Evolutionary conservation across 92 coral and sea anemone genomes (phyloP).

Genomic region (Phenganax stokvisi): DNA sequence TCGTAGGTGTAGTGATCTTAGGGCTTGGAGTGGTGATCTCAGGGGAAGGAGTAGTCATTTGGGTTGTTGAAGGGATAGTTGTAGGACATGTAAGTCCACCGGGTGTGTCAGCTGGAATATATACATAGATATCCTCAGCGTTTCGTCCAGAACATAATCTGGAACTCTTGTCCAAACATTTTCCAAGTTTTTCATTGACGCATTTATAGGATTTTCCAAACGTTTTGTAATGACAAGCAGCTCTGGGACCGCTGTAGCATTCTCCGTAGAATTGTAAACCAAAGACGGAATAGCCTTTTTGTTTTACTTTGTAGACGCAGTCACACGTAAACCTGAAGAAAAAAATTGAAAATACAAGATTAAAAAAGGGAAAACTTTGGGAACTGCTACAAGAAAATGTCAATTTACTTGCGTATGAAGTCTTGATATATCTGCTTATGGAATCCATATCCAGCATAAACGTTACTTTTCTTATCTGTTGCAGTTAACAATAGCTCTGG

Average conservation of each 20-base stretch:
- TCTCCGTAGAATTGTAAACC: constrained; percentile 35
- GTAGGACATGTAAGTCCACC: constrained; percentile 32
- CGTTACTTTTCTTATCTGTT: constrained; percentile 5
- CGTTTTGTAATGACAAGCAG: constrained; percentile 25
- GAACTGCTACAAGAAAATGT: neutral
- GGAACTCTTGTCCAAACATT: constrained; percentile 30
- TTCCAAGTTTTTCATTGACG: constrained; percentile 15
- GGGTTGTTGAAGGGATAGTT: neutral
- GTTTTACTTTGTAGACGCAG: constrained; percentile 24
- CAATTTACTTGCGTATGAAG: constrained; percentile 13
- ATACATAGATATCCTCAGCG: constrained; percentile 17
- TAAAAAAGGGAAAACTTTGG: neutral
- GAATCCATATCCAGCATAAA: constrained; percentile 30
- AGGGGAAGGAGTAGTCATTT: neutral
- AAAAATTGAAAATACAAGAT: neutral
- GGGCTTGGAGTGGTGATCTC: neutral
- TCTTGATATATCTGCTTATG: constrained; percentile 11
- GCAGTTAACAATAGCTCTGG: constrained; percentile 21
- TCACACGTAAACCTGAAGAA: constrained; percentile 28
- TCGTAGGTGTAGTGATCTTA: constrained; percentile 12
- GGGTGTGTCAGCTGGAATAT: constrained; percentile 31
- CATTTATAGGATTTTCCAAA: constrained; percentile 25
- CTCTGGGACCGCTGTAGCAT: constrained; percentile 39
- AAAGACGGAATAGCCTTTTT: constrained; percentile 32
- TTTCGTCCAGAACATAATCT: constrained; percentile 31